Evolutionary conservation across 2,797 vertebrate species (phyloP), one percentile per base, ranked within the genome.

Genomic region (Lepus townsendii): DNA sequence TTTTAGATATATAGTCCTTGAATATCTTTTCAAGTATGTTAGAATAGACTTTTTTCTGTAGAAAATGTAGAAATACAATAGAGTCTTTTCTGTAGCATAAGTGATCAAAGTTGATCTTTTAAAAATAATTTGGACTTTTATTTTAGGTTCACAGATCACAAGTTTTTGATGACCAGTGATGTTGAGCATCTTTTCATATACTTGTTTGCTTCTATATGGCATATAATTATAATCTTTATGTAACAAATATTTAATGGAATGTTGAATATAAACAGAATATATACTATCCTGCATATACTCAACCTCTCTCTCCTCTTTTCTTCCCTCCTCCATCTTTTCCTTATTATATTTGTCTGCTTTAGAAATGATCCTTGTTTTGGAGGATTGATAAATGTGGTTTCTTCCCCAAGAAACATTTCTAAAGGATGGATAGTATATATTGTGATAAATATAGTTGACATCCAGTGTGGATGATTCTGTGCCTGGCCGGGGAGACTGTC

Each of bases 391-490:
- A 47, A 47, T 47, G 42, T 47, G 42, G 42, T 47, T 47, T 47
- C 42, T 47, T 47, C 42, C 89, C 5, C 14, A 92, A 93, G 90
- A 84, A 20, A 78, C 30, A 42, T 65, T 77, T 90, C 86, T 32
- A 83, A 63, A 77, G 57, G 65, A 75, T 85, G 57, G 83, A 60
- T 89, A 86, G 82, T 57, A 73, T 77, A 89, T 75, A 65, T 86
- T 83, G 42, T 91, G 57, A 80, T 83, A 63, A 88, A 93, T 77
- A 24, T 16, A 78, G 60, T 91, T 16, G 76, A 71, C 60, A 83
- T 89, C 42, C 42, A 47, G 42, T 47, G 42, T 47, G 42, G 42
- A 8, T 47, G 42, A 47, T 47, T 47, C 42, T 47, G 42, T 9
- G 8, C 42, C 42, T 47, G 42, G 42, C 8, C 42, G 42, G 42